phyloP scores from a whole-genome alignment of 2,797 vertebrate species.

The Pagetopsis macropterus region DNA sequence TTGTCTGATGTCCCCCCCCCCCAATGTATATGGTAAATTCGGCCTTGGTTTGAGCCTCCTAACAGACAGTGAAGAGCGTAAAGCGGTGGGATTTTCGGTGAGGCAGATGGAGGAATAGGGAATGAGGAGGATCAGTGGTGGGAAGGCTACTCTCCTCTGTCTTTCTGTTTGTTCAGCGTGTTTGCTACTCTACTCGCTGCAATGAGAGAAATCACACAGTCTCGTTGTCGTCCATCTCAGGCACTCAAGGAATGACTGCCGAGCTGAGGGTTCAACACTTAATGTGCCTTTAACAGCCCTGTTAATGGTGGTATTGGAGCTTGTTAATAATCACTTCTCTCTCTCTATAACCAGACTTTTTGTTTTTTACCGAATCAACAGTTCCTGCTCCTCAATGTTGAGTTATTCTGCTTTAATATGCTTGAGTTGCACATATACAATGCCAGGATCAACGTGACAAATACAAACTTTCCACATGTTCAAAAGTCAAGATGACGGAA shows the following conservation, averaged over 20 bases:
- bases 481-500: background rate
- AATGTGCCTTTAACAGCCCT: slow-evolving; percentile 12
- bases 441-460: background rate
- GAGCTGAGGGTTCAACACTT: slow-evolving; percentile 15
- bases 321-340: background rate
- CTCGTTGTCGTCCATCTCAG: slow-evolving; percentile 43
- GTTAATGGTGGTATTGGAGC: background rate
- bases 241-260: slow-evolving; percentile 9
- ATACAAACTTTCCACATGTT: background rate
- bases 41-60: background rate
- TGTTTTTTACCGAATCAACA: background rate
- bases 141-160: slow-evolving; percentile 53
- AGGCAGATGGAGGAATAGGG: slow-evolving; percentile 55
- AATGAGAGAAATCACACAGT: slow-evolving; percentile 73
- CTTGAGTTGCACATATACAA: background rate
- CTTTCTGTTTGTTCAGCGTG: slow-evolving; percentile 83
- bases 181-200: slow-evolving; percentile 75
- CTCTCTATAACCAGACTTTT: background rate
- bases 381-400: background rate
- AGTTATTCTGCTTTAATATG: background rate
- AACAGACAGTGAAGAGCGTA: slow-evolving; percentile 15
- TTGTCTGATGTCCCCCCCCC: too few species aligned
- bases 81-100: slow-evolving; percentile 26
- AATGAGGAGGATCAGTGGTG: slow-evolving; percentile 59
- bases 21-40: too few species aligned